A percentile compares a stretch with the other conserved stretches of the same genome.
Evolutionary conservation across 2,113 vertebrate species (phyloP).

Genomic region (Sialia sialis): DNA sequence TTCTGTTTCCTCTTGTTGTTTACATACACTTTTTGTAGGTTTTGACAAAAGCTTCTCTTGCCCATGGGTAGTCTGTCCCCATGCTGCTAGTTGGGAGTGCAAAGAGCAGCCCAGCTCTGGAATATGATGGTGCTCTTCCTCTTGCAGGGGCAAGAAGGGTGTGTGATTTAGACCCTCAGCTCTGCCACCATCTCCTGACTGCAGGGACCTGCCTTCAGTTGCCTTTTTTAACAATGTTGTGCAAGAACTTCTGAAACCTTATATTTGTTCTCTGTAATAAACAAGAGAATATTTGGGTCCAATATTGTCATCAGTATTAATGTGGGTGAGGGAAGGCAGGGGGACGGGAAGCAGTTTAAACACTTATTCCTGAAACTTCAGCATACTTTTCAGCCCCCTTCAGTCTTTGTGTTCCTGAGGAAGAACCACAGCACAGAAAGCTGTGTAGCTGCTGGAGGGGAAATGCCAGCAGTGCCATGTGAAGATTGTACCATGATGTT

Average conservation of each 20-base stretch:
- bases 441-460: neutral
- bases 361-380: neutral
- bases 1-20: neutral
- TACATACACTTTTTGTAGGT: neutral
- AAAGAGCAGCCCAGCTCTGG: neutral
- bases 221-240: neutral
- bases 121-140: rapidly evolving
- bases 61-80: neutral
- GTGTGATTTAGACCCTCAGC: neutral
- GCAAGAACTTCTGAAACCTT: neutral
- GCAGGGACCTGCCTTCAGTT: neutral
- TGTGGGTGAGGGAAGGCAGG: no score
- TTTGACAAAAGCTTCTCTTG: neutral
- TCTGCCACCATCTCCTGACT: neutral
- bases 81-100: neutral
- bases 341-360: neutral
- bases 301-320: neutral
- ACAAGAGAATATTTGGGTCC: neutral
- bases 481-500: neutral
- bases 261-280: neutral
- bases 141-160: neutral
- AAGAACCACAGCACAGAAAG: neutral
- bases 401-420: neutral
- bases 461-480: neutral
- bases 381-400: neutral